phyloP scores from a whole-genome alignment of 1,140 invertebrate species.

The Macrotrachela quadricornifera region DNA sequence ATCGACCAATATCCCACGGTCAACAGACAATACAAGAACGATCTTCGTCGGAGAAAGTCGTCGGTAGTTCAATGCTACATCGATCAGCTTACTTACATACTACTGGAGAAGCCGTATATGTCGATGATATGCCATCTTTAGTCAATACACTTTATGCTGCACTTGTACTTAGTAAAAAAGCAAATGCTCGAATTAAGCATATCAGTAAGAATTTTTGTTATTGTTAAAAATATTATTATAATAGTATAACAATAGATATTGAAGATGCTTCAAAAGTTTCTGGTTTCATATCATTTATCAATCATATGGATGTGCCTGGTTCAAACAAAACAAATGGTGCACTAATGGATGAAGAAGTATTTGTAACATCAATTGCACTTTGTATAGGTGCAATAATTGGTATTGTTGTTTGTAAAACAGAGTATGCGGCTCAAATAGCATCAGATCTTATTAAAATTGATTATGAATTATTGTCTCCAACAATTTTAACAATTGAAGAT shows the following conservation, averaged over 20 bases:
- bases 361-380: too few species aligned
- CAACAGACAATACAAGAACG: too few species aligned
- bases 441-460: conserved; percentile 41
- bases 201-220: too few species aligned
- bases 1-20: too few species aligned
- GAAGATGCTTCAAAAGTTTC: conserved; percentile 42
- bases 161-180: conserved; percentile 25
- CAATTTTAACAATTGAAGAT: conserved; percentile 40
- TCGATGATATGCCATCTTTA: conserved; percentile 28
- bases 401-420: conserved; percentile 41
- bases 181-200: conserved; percentile 44
- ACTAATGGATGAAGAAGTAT: conserved; percentile 7
- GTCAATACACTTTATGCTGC: conserved; percentile 18
- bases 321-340: neutral
- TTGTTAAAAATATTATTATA: too few species aligned
- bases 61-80: conserved; percentile 61
- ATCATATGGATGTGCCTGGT: conserved; percentile 40
- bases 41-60: too few species aligned
- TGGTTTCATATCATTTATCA: too few species aligned
- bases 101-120: conserved; percentile 31
- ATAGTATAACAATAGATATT: conserved; percentile 50
- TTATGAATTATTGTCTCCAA: conserved; percentile 32
- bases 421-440: conserved; percentile 39
- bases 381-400: conserved; percentile 47
- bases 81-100: conserved; percentile 47